phyloP scores from a whole-genome alignment of 2,888 invertebrate genomes.

The Hoplodrina blanda region DNA sequence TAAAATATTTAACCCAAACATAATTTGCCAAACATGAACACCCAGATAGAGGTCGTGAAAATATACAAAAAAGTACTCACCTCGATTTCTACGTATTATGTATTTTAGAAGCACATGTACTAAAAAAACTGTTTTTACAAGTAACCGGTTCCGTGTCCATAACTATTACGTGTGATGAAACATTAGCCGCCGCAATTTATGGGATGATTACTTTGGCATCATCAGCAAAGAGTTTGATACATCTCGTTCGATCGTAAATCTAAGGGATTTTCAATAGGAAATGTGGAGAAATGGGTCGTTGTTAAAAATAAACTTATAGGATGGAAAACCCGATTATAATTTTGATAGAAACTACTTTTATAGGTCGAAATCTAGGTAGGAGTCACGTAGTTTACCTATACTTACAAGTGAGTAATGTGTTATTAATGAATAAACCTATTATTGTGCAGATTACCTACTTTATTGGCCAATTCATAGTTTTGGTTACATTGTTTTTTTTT shows the following conservation, averaged over 20 bases:
- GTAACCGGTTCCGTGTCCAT: constrained; percentile 55
- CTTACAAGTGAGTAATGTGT: neutral
- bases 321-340: constrained; percentile 19
- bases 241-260: constrained; percentile 69
- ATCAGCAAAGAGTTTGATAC: constrained; percentile 66
- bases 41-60: constrained; percentile 18
- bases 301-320: constrained; percentile 58
- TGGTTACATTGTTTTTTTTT: constrained; percentile 1
- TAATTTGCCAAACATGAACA: constrained; percentile 3
- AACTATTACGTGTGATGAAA: constrained; percentile 62
- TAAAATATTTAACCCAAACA: neutral
- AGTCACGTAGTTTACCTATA: neutral
- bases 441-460: neutral
- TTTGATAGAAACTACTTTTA: neutral
- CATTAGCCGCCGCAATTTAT: constrained; percentile 64
- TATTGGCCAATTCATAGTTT: constrained; percentile 1
- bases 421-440: neutral
- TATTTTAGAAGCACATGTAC: constrained; percentile 40
- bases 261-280: constrained; percentile 68
- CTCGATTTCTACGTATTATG: constrained; percentile 15
- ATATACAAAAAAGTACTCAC: constrained; percentile 20
- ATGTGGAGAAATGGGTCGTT: constrained; percentile 70
- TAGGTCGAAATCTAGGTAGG: neutral
- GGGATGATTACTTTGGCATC: constrained; percentile 70
- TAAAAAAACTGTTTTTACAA: constrained; percentile 48